Evolutionary conservation across 2,797 vertebrate genomes (phyloP), one percentile per base, ranked within the genome.

Genomic region (Pangasius larnaudii): DNA sequence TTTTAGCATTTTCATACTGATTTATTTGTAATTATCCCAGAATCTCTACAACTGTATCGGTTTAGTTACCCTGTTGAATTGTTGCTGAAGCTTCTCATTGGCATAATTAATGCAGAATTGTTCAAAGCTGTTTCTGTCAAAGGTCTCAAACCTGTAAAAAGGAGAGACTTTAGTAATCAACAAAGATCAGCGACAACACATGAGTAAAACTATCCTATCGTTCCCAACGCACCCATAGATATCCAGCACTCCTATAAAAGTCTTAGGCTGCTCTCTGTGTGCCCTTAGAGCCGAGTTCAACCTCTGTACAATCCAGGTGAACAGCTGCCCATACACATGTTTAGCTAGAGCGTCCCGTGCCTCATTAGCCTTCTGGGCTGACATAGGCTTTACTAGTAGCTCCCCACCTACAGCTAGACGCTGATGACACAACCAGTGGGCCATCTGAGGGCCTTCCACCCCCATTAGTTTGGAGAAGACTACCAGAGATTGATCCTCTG

Each of bases 21-120:
- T 49, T n/a, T 30, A 49, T n/a, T 75, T 49, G 2, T 72, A 72
- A 72, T 42, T 72, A 72, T 72, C 36, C 2, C 39, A 42, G 39
- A 27, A 74, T 74, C 42, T 13, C 27, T 7, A 84, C 22, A n/a
- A 59, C 27, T 63, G 39, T 42, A 67, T 65, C 30, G 7, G 87
- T 33, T 19, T 14, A 5, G 91, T 92, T 88, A 97, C 96, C 95
- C 94, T 94, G 92, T 96, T 97, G 89, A 97, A 97, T 83, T 96
- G 96, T 91, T 97, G 96, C 85, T 97, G 96, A 78, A 97, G 94
- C 88, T 97, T 97, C 90, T 97, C 96, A 85, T 97, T 97, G 5
- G 96, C 96, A 36, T 96, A 97, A 91, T 97, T 97, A 88, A 97
- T 97, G 89, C 96, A 97, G 91, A 97, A 97, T 92, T 97, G 97